Conservation (phyloP, 2,113 vertebrate species). For the Eurypyga helias region DNA sequence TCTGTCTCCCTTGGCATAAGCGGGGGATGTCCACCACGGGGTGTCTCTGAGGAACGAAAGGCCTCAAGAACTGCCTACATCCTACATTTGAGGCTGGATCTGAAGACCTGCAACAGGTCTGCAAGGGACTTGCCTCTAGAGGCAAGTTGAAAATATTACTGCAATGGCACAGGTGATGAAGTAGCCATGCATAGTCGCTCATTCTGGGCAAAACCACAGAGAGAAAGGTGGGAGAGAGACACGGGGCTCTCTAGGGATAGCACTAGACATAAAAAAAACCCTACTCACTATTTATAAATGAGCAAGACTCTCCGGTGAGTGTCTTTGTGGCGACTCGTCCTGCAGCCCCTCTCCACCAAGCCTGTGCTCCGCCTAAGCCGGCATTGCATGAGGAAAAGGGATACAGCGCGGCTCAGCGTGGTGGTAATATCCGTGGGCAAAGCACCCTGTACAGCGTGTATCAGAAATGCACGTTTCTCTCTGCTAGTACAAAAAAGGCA, state of each 20-base stretch:
- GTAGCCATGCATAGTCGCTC: rapidly evolving
- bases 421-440: not conserved
- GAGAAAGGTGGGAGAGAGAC: not conserved
- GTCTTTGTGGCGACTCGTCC: rapidly evolving
- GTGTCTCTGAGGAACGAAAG: not conserved
- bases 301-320: not conserved
- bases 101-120: not conserved
- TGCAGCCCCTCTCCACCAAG: rapidly evolving
- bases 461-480: not conserved
- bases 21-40: not conserved
- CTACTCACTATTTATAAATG: not conserved
- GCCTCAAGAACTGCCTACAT: rapidly evolving
- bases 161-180: rapidly evolving
- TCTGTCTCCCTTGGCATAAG: rapidly evolving
- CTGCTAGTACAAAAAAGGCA: not conserved
- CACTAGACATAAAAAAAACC: not conserved
- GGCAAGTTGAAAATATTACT: not conserved
- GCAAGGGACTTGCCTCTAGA: not conserved
- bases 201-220: not conserved
- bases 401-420: not conserved
- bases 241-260: not conserved
- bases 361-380: not conserved
- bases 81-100: not conserved
- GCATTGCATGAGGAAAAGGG: not conserved
- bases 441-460: not conserved